Base-by-base conservation (phyloP, 2,888 invertebrate genomes). In the Minunthozetes semirufus region DNA sequence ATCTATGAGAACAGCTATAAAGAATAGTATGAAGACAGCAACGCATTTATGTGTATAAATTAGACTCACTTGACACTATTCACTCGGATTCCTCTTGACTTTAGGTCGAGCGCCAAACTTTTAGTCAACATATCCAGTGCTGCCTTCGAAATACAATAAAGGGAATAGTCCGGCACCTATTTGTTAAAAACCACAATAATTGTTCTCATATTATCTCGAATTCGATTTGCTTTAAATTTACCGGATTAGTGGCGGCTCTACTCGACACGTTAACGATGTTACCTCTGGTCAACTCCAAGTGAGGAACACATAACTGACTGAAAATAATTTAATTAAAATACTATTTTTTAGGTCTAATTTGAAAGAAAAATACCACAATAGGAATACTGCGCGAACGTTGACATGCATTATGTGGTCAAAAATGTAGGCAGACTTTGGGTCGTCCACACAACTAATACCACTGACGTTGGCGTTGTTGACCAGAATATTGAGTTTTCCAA, bases 381-480 rank as follows among this genome's bases (percentile, higher is more conserved):
- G 27, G 33, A 17, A 61, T 2, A n/a, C 33, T 61, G 61, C 25
- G 29, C 61, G 61, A 15, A 61, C 61, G 29, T 61, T 61, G n/a
- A 61, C 61, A 17, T 61, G 61, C 27, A 61, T 29, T 15, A 61
- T 61, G 17, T 61, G 61, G 61, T 61, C 61, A n/a, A 61, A 61
- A 61, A 61, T 27, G 27, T 61, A 61, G n/a, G 61, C 61, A 13
- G 29, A 29, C 33, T 61, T 61, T 2, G 61, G 61, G n/a, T 61
- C 61, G n/a, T 61, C 61, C 1, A 61, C 27, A 33, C 5, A 1
- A 61, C 61, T 29, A 5, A 61, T 61, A 3, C 61, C 61, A 29
- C 61, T 29, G 33, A 61, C 61, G 17, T 61, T 61, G 4, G 76
- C 76, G 53, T 76, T 76, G 50, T 76, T 76, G 1, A 76, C 75